Evolutionary conservation across 2,113 vertebrate genomes (phyloP).

Genomic region (Mystacornis crossleyi): DNA sequence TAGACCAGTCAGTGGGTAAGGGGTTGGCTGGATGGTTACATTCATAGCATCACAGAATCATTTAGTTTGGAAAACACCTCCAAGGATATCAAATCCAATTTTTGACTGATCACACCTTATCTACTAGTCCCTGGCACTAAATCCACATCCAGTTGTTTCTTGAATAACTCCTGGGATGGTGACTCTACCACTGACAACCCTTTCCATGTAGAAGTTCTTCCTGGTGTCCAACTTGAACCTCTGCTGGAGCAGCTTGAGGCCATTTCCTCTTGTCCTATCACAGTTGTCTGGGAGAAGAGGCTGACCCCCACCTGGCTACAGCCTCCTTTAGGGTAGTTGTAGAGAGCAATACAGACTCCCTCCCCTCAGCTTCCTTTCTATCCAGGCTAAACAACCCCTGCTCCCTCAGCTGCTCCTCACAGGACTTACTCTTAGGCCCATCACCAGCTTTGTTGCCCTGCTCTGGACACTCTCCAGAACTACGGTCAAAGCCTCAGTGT

Average conservation of each 20-base stretch:
- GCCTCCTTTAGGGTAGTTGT: not conserved
- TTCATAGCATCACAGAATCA: not conserved
- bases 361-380: not conserved
- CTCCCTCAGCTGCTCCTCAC: not conserved
- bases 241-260: not conserved
- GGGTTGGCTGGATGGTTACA: not conserved
- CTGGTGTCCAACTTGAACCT: not conserved
- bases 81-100: not conserved
- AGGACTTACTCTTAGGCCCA: not conserved
- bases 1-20: not conserved
- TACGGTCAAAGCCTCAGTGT: rapidly evolving
- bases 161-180: not conserved
- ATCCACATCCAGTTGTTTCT: not conserved
- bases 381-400: not conserved
- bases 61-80: not conserved
- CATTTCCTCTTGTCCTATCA: not conserved
- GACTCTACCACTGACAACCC: not conserved
- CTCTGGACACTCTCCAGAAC: no score
- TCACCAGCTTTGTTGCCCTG: no score
- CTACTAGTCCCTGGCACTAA: not conserved
- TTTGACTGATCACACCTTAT: not conserved
- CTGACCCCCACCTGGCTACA: not conserved
- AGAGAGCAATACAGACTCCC: not conserved
- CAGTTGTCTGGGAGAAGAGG: not conserved
- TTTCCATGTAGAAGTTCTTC: not conserved